A percentile compares a stretch with the other conserved stretches of the same genome.
Evolutionary conservation across 2,888 invertebrate species (phyloP).

Genomic region (Baronia brevicornis): DNA sequence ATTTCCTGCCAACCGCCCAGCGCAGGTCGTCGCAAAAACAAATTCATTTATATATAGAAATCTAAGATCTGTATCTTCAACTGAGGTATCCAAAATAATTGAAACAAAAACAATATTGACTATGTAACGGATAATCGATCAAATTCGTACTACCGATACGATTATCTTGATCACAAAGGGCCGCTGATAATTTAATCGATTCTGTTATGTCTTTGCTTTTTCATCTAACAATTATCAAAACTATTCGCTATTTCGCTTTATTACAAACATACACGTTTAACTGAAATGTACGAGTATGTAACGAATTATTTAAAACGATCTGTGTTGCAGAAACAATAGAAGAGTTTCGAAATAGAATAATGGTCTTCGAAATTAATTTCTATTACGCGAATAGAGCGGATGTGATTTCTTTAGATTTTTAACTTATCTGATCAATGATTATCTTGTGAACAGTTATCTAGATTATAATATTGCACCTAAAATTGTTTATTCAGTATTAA

Average conservation of each 20-base stretch:
- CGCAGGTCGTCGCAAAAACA: no score
- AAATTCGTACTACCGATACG: constrained; percentile 13
- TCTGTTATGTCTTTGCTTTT: constrained; percentile 7
- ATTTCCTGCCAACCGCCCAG: no score
- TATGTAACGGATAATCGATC: constrained; percentile 13
- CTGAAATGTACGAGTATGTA: constrained; percentile 2
- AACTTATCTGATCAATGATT: constrained; percentile 9
- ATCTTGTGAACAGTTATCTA: constrained; percentile 3
- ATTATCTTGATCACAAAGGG: constrained; percentile 14
- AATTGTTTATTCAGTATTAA: constrained; percentile 22
- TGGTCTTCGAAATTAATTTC: constrained; percentile 3
- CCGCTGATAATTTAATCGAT: constrained; percentile 14
- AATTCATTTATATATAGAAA: neutral
- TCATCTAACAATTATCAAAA: constrained; percentile 4
- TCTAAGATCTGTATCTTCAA: constrained; percentile 6
- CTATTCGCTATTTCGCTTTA: constrained; percentile 10
- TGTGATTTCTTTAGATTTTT: constrained; percentile 9
- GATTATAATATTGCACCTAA: constrained; percentile 6
- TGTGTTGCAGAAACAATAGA: neutral
- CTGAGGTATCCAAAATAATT: constrained; percentile 5
- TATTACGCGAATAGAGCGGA: constrained; percentile 3
- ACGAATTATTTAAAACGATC: neutral
- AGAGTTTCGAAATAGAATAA: constrained; percentile 7
- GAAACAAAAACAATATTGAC: constrained; percentile 6
- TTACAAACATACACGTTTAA: constrained; percentile 3